Conservation (phyloP, 2,113 vertebrate species). For the Campylomormyrus numenius region DNA sequence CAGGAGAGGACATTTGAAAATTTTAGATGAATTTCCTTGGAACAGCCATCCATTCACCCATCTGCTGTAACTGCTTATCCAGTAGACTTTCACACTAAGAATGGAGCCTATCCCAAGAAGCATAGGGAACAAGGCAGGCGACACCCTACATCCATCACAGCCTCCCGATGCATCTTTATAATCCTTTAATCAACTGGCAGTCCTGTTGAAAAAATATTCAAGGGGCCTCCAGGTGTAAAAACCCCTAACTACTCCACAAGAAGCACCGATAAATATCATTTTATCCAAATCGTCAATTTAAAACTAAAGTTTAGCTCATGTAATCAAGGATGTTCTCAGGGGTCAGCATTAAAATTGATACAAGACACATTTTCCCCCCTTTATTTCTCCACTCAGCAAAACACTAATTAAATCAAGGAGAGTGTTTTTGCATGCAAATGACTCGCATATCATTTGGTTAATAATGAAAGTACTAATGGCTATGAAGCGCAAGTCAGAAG, state of each 20-base stretch:
- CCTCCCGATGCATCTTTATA: background rate
- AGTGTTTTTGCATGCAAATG: background rate
- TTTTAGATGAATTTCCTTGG: background rate
- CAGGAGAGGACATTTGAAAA: no score
- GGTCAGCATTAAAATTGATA: slow-evolving; percentile 4
- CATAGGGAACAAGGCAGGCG: background rate
- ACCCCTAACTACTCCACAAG: background rate
- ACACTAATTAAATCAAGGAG: slow-evolving; percentile 1
- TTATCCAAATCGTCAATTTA: background rate
- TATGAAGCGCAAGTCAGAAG: background rate
- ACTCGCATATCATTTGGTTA: slow-evolving; percentile 6
- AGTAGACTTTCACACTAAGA: background rate
- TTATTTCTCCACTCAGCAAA: slow-evolving; percentile 7
- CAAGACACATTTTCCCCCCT: background rate
- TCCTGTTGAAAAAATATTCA: background rate
- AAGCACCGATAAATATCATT: background rate
- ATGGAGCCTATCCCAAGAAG: background rate
- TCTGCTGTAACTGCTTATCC: background rate
- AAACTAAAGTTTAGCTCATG: background rate
- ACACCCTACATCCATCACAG: background rate
- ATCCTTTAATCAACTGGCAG: background rate
- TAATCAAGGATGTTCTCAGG: background rate
- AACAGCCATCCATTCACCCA: background rate
- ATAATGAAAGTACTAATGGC: slow-evolving; percentile 21
- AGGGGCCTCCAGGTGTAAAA: background rate